Evolutionary conservation across 2,113 vertebrate species (phyloP).

Genomic region (Hemichromis elongatus): DNA sequence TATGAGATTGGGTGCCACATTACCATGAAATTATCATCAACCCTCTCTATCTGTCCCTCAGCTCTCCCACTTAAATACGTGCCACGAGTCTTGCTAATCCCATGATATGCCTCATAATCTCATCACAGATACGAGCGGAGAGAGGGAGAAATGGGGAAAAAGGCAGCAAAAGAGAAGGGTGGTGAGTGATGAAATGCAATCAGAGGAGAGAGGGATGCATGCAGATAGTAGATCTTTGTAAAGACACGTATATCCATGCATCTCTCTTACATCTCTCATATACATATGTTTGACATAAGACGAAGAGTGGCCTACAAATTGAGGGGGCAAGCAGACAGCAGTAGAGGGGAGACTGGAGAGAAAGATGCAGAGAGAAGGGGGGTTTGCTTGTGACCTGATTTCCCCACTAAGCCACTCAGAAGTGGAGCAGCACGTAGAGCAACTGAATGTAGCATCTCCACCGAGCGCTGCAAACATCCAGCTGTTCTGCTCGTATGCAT

Average conservation of each 20-base stretch:
- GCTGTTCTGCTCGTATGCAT: background rate
- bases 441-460: background rate
- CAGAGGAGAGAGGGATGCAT: background rate
- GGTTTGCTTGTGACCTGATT: constrained; percentile 63
- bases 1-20: constrained; percentile 25
- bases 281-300: background rate
- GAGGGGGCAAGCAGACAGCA: background rate
- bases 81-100: constrained; percentile 53
- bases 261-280: background rate
- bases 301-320: background rate
- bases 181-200: constrained; percentile 1
- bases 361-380: background rate
- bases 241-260: background rate
- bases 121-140: constrained; percentile 57
- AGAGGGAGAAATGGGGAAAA: background rate
- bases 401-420: constrained; percentile 51
- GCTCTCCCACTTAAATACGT: constrained; percentile 35
- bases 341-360: background rate
- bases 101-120: constrained; percentile 56
- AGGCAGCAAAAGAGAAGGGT: background rate
- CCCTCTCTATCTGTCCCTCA: background rate
- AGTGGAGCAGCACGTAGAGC: constrained; percentile 42
- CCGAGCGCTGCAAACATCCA: background rate
- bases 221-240: background rate
- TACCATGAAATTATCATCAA: constrained; percentile 58